phyloP scores from a whole-genome alignment of 2,888 invertebrate genomes.

The Athrips mouffetella region DNA sequence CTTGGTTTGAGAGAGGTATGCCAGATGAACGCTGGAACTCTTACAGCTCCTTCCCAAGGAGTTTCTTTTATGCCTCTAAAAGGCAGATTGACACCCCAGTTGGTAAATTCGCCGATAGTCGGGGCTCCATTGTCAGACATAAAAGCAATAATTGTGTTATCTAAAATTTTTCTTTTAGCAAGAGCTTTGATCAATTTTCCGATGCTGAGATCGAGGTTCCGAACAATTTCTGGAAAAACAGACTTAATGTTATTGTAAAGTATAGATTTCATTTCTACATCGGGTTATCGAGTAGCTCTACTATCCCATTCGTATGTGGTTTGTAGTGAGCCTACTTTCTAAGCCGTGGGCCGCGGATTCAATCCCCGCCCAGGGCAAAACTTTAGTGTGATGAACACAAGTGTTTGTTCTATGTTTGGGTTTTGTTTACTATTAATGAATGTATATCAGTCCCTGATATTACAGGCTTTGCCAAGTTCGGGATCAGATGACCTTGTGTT shows the following conservation, averaged over 20 bases:
- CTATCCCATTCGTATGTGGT: no score
- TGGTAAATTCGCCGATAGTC: constrained; percentile 84
- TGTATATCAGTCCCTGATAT: no score
- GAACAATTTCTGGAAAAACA: constrained; percentile 76
- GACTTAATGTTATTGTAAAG: not conserved
- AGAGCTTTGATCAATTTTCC: constrained; percentile 86
- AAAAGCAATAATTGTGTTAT: constrained; percentile 91
- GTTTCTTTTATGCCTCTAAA: constrained; percentile 89
- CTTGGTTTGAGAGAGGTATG: constrained; percentile 78
- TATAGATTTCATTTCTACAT: no score
- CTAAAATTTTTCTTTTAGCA: constrained; percentile 81
- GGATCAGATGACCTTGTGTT: no score
- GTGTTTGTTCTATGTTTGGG: no score
- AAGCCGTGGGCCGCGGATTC: no score
- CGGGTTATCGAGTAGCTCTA: not conserved
- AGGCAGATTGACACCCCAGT: constrained; percentile 88
- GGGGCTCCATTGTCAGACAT: constrained; percentile 94
- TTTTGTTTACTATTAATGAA: no score
- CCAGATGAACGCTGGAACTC: constrained; percentile 87
- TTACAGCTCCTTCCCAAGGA: constrained; percentile 91
- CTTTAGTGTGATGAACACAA: no score
- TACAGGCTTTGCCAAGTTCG: no score
- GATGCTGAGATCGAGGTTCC: constrained; percentile 88
- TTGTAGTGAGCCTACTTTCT: no score
- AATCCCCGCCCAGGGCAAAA: no score